Evolutionary conservation across 2,888 invertebrate genomes (phyloP), one percentile per base, ranked within the genome.

Genomic region (Charanyca ferruginea): DNA sequence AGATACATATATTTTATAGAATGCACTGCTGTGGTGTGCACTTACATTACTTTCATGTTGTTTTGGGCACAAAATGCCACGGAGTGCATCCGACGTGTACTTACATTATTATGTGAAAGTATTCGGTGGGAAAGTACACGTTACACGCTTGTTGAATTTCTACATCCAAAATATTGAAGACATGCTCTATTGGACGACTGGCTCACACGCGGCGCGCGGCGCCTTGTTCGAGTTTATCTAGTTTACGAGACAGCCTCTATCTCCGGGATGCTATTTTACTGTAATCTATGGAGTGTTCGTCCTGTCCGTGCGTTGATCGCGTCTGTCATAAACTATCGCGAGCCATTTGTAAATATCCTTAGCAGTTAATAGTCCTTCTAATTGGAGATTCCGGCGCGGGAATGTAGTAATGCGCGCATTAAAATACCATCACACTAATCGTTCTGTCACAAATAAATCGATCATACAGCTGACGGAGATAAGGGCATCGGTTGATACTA

Each of bases 311-410:
- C 16, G 47, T 20, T 47, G 41, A 57, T 44, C 32, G 47, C 48
- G 38, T 9, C 55, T 48, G 45, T 67, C 67, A 58, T 73, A 67
- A 66, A 73, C 23, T 52, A 66, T 62, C 48, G 13, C 63, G 58
- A 73, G 55, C 63, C 70, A 18, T 79, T 79, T 81, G 60, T 74
- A 81, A 78, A 81, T 66, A 81, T 69, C 63, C 28, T 67, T 32
- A 59, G 61, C 53, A 62, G 71, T 74, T 79, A 81, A 65, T 57
- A 68, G 66, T 63, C 61, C 58, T 58, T 57, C 57, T 68, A 59
- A 65, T 66, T 63, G 63, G 48, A 44, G 44, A 74, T 47, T 54
- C 52, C 65, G 35, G 23, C 59, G 13, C 45, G 2, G 65, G 81
- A 61, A 73, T 67, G 69, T 48, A 9, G 49, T 52, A 63, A 54